These are phyloP conservation scores for Calyptommatus sinebrachiatus DNA, from an alignment of 2,113 vertebrate genomes.

Conservation along the genomic window DNA sequence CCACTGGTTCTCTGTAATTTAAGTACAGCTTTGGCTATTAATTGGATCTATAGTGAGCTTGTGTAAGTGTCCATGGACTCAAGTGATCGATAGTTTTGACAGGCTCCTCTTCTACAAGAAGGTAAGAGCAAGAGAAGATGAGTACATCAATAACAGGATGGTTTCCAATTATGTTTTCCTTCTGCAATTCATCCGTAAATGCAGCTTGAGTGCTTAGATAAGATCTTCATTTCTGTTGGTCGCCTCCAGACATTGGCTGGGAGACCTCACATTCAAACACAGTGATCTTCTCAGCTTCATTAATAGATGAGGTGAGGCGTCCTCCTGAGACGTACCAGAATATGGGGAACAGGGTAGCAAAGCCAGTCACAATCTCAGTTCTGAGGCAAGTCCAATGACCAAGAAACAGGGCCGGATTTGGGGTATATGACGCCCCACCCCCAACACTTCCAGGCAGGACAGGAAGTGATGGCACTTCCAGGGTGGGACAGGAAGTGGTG, in stretches of 20 bases:
- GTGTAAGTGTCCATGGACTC: no score
- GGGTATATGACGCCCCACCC: no score
- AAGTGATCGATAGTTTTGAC: no score
- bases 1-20: no score
- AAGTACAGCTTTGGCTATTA: no score
- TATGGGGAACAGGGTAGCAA: background rate
- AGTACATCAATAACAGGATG: slow-evolving; percentile 12
- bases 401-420: no score
- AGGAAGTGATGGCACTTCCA: no score
- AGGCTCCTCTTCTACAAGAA: background rate
- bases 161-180: background rate
- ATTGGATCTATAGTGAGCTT: no score
- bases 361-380: background rate
- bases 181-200: background rate
- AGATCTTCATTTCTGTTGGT: background rate
- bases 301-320: background rate
- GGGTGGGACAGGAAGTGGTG: no score
- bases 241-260: background rate
- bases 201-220: background rate
- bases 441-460: no score
- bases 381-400: no score
- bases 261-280: background rate
- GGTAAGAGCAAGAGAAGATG: slow-evolving; percentile 23
- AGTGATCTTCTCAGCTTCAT: background rate
- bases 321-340: background rate